These are phyloP conservation scores for Alosa sapidissima DNA, from an alignment of 2,797 vertebrate genomes.

Conservation along the genomic window DNA sequence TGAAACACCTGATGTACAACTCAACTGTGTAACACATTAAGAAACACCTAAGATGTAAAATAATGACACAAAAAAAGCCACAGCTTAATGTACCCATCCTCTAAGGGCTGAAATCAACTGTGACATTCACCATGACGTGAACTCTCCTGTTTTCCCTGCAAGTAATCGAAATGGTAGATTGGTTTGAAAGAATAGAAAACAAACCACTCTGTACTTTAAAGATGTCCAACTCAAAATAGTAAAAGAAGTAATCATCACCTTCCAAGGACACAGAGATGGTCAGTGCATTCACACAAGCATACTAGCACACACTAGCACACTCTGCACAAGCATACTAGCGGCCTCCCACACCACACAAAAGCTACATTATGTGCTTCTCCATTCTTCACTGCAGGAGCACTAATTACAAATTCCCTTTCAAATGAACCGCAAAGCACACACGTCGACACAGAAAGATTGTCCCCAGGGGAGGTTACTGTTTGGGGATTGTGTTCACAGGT, in stretches of 20 bases:
- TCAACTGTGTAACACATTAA: not conserved
- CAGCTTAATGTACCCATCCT: not conserved
- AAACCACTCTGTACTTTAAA: not conserved
- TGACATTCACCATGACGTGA: not conserved
- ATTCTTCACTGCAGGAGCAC: not conserved
- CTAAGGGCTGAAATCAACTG: not conserved
- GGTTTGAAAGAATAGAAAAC: not conserved
- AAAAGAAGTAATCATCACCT: not conserved
- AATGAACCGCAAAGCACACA: not conserved
- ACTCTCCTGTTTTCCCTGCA: not conserved
- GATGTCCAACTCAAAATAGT: not conserved
- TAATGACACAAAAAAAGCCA: not conserved
- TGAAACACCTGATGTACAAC: not conserved
- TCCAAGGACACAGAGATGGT: not conserved
- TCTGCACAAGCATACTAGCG: not conserved
- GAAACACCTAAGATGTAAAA: not conserved
- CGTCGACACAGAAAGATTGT: not conserved
- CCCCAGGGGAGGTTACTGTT: constrained; percentile 9
- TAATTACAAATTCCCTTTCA: not conserved
- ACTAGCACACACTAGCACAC: too few species aligned
- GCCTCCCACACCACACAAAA: not conserved
- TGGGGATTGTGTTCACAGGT: constrained; percentile 30
- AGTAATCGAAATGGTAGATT: not conserved
- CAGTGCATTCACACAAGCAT: constrained; percentile 8
- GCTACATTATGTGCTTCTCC: not conserved